Base-by-base conservation (phyloP, 2,888 invertebrate genomes). In the Panzeria rudis region DNA sequence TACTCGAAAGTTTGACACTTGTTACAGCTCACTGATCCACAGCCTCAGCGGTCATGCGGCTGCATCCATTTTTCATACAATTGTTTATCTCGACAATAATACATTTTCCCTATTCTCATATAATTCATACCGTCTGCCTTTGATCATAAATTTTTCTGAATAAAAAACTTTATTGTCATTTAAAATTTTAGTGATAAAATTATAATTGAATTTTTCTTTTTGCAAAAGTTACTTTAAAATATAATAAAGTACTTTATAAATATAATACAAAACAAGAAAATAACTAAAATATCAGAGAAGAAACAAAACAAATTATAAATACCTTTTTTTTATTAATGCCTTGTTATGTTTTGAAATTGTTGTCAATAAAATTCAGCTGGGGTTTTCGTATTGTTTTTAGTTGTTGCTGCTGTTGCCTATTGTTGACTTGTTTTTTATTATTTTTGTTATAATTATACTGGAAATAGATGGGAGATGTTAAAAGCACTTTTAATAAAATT, bases 321-420 rank as follows among this genome's bases (percentile, higher is more conserved):
- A 82, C 82, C 82, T 76, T 83, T 64, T 71, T 3, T 68, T 50
- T 41, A 17, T 25, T 25, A 25, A 32, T 38, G 72, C 54, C 71
- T 69, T 66, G 59, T 54, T 71, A 50, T 15, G 41, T 72, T 76
- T 76, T 76, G 3, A 69, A 52, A 76, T 72, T 61, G 54, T 80
- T 80, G 78, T 69, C 64, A 82, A 82, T 85, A 64, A 78, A 79
- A 71, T 20, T 66, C 85, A 85, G 85, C 75, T 78, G 85, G 56
- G 69, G 79, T 66, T 50, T 56, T 20, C 20, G 56, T 82, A 9
- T 61, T 69, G 17, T 17, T 54, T 54, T 17, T 17, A 78, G 77
- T 71, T 61, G 52, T 41, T 17, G 15, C 17, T 79, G 15, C 3
- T 61, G 66, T 9, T 61, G 47, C 38, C 47, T 41, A 11, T 8